A percentile compares a stretch with the other conserved stretches of the same genome.
Evolutionary conservation across 1,140 invertebrate species (phyloP).

Genomic region (Cherax quadricarinatus): DNA sequence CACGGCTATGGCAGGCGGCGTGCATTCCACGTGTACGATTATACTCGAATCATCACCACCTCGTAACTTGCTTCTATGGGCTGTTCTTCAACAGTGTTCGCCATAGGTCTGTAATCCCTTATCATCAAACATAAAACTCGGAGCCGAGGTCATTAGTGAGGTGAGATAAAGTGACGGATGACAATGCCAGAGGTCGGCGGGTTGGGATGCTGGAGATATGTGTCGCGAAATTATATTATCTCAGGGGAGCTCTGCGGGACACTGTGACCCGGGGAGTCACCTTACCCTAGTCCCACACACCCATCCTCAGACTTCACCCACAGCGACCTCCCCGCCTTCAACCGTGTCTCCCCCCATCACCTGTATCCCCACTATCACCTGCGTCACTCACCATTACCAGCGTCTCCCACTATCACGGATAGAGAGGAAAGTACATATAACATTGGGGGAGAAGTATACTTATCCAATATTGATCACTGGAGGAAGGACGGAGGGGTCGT

Average conservation of each 20-base stretch:
- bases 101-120: background rate
- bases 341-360: background rate
- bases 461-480: too few relatives aligned
- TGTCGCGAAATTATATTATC: slow-evolving; percentile 55
- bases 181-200: slow-evolving; percentile 10
- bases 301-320: slow-evolving; percentile 13
- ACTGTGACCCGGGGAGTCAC: slow-evolving; percentile 56
- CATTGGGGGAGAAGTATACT: background rate
- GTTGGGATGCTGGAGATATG: background rate
- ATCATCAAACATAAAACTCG: slow-evolving; percentile 2
- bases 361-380: background rate
- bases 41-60: background rate
- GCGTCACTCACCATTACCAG: background rate
- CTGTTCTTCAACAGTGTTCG: background rate
- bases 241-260: slow-evolving; percentile 36
- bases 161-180: slow-evolving; percentile 31
- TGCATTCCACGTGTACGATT: background rate
- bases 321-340: background rate
- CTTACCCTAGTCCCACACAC: slow-evolving; percentile 39
- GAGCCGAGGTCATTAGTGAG: slow-evolving; percentile 28
- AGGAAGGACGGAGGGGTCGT: too few relatives aligned
- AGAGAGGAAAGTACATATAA: background rate
- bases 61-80: background rate
- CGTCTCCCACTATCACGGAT: background rate
- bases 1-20: too few relatives aligned